These are phyloP conservation scores for Rattus norvegicus DNA, from an alignment of 2,113 vertebrate genomes.

Conservation along the genomic window DNA sequence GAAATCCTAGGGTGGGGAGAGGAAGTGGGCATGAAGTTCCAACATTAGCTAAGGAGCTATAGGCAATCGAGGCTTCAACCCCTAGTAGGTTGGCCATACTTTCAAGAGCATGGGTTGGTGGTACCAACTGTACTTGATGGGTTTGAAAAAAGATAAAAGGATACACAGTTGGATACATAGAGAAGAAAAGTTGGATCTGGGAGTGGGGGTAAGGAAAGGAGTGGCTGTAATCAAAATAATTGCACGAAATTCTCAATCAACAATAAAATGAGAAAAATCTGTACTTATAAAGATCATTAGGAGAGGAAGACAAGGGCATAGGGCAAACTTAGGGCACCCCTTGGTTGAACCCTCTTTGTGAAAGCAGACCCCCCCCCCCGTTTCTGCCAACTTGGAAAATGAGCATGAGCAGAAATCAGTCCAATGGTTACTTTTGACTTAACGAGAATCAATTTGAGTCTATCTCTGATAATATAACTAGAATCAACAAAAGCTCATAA, in stretches of 20 bases:
- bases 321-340: background rate
- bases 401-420: background rate
- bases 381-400: background rate
- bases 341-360: background rate
- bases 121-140: background rate
- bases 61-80: background rate
- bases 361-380: background rate
- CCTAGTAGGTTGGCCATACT: background rate
- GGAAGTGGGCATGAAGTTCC: background rate
- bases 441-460: background rate
- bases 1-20: background rate
- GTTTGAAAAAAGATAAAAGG: background rate
- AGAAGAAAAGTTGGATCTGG: background rate
- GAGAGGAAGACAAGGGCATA: background rate
- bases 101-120: no score
- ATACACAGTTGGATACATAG: background rate
- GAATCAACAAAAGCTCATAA: background rate
- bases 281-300: background rate
- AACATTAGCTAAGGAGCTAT: background rate
- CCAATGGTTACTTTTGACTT: background rate
- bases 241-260: no score
- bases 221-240: background rate
- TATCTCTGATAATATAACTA: background rate
- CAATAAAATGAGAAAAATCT: background rate
- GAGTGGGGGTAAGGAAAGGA: background rate